These are phyloP conservation scores for Macrobrachium nipponense DNA, from an alignment of 1,140 invertebrate genomes.

Conservation along the genomic window DNA sequence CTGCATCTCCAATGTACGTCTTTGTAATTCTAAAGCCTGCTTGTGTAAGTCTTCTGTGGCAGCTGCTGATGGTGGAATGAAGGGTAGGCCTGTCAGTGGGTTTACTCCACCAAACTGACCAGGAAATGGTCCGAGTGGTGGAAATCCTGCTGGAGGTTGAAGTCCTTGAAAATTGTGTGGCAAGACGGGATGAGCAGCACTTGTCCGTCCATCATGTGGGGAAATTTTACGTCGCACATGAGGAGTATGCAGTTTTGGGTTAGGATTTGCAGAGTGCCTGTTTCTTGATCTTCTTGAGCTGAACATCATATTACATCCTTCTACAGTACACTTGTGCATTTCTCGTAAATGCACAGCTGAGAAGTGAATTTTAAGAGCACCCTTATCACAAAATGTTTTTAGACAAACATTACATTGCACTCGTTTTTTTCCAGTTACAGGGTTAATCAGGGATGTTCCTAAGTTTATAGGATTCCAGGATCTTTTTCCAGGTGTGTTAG, in stretches of 20 bases:
- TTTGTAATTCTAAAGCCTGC: constrained; percentile 63
- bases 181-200: constrained; percentile 84
- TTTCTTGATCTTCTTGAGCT: constrained; percentile 95
- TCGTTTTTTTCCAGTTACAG: constrained; percentile 92
- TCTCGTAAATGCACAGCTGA: constrained; percentile 98
- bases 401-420: constrained; percentile 98
- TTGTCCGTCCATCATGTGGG: constrained; percentile 89
- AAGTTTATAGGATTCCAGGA: constrained; percentile 89
- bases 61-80: constrained; percentile 61
- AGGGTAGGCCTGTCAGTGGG: constrained; percentile 63
- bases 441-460: constrained; percentile 91
- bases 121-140: constrained; percentile 61
- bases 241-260: constrained; percentile 97
- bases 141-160: constrained; percentile 62
- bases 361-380: constrained; percentile 99
- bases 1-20: constrained; percentile 62
- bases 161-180: constrained; percentile 67
- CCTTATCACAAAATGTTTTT: constrained; percentile 99
- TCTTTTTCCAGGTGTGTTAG: constrained; percentile 79
- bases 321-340: constrained; percentile 99
- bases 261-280: constrained; percentile 96
- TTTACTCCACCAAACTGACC: constrained; percentile 64
- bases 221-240: constrained; percentile 92
- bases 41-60: constrained; percentile 63
- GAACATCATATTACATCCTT: constrained; percentile 99